Percentiles rank a stretch among this genome's conserved stretches.
These are phyloP conservation scores for Nyctibius grandis DNA, from an alignment of 2,797 vertebrate species.

Conservation along the genomic window DNA sequence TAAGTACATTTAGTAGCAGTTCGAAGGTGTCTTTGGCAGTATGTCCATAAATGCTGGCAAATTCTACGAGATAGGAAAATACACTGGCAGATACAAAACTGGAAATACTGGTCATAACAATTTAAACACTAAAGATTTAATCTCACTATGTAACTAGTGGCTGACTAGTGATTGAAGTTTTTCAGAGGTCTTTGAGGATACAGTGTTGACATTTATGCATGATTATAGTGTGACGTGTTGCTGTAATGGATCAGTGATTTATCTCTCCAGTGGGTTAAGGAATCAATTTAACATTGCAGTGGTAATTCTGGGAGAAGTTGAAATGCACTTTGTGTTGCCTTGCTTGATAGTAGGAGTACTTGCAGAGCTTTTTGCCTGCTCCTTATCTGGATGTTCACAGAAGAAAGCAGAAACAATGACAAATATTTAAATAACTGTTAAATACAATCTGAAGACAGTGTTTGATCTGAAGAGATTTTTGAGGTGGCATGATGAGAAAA, in stretches of 20 bases:
- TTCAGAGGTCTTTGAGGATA: not conserved
- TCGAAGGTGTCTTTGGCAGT: not conserved
- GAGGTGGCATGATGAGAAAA: not conserved
- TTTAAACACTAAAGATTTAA: not conserved
- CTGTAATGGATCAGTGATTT: not conserved
- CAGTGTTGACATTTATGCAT: not conserved
- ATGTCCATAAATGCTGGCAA: not conserved
- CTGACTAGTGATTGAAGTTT: not conserved
- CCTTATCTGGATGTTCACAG: not conserved
- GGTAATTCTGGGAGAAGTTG: not conserved
- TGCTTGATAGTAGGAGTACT: not conserved
- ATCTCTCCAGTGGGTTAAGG: not conserved
- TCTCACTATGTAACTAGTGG: not conserved
- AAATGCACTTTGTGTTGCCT: not conserved
- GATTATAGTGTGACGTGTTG: not conserved
- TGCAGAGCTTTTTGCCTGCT: not conserved
- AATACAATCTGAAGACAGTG: not conserved
- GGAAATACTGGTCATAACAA: not conserved
- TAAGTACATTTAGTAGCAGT: not conserved
- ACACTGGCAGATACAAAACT: not conserved
- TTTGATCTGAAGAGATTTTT: not conserved
- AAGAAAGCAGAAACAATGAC: not conserved
- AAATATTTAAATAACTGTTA: not conserved
- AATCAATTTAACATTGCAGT: not conserved
- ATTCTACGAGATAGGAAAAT: not conserved